Conservation (phyloP, 2,888 invertebrate genomes). For the Pyrrhia umbra region DNA sequence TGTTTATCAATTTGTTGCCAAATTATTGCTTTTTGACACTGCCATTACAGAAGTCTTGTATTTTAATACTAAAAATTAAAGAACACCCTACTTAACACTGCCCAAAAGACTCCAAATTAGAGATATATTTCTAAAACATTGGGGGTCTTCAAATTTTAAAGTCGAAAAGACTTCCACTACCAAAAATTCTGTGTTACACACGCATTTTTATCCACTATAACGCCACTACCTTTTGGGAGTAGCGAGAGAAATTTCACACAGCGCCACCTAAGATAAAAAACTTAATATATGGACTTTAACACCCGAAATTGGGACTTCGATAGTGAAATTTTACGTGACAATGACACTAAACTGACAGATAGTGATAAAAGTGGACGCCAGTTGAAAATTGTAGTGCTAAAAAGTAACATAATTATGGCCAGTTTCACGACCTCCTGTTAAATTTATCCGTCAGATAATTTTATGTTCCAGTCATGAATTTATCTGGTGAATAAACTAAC, state of each 20-base stretch:
- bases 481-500: background rate
- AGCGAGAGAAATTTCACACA: background rate
- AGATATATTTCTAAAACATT: background rate
- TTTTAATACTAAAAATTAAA: background rate
- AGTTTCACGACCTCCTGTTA: background rate
- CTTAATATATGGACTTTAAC: conserved; percentile 31
- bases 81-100: background rate
- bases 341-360: conserved; percentile 51
- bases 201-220: conserved; percentile 21
- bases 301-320: conserved; percentile 45
- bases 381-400: conserved; percentile 54
- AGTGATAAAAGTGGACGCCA: conserved; percentile 39
- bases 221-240: background rate
- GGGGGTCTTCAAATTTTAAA: background rate
- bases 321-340: conserved; percentile 65
- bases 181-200: background rate
- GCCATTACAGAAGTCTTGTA: background rate
- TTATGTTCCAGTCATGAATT: background rate
- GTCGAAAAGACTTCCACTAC: background rate
- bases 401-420: conserved; percentile 30
- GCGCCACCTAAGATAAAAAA: conserved; percentile 20
- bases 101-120: background rate
- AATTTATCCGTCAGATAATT: background rate
- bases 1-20: background rate
- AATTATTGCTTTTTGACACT: background rate